These are phyloP conservation scores for Hassar affinis DNA, from an alignment of 2,113 vertebrate species.

Conservation along the genomic window DNA sequence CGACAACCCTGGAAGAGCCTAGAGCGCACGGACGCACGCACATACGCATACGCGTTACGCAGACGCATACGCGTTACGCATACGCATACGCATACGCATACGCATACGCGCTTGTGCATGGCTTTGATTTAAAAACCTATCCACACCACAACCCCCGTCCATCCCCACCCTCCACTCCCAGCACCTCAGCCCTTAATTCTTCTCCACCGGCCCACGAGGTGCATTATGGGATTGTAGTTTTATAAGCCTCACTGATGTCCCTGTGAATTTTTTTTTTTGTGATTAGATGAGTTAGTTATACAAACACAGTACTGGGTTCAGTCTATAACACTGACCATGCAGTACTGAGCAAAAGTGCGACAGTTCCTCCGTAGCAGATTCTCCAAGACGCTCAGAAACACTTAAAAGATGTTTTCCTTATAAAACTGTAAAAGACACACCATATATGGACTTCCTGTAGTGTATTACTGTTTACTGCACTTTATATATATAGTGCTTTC, in stretches of 20 bases:
- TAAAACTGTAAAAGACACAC: too few relatives aligned
- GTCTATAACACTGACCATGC: neutral
- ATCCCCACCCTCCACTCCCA: neutral
- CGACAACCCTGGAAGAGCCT: slow-evolving; percentile 50
- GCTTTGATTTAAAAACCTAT: slow-evolving; percentile 35
- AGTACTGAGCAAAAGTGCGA: too few relatives aligned
- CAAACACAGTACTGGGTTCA: neutral
- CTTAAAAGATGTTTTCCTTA: too few relatives aligned
- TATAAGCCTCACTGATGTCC: neutral
- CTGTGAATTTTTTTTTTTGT: neutral
- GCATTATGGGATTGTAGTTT: slow-evolving; percentile 65
- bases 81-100: neutral
- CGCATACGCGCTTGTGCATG: slow-evolving; percentile 54
- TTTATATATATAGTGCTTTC: too few relatives aligned
- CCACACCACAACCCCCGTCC: neutral
- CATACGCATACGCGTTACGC: neutral
- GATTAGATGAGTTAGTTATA: neutral
- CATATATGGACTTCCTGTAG: too few relatives aligned
- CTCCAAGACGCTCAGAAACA: too few relatives aligned
- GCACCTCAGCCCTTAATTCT: slow-evolving; percentile 49
- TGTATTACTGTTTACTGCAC: too few relatives aligned
- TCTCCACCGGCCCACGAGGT: slow-evolving; percentile 42
- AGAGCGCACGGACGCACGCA: neutral
- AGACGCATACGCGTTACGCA: neutral
- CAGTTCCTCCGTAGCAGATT: too few relatives aligned